Percentiles rank a stretch among this genome's conserved stretches.
Evolutionary conservation across 1,140 invertebrate species (phyloP).

Genomic region (Oscheius sp.): DNA sequence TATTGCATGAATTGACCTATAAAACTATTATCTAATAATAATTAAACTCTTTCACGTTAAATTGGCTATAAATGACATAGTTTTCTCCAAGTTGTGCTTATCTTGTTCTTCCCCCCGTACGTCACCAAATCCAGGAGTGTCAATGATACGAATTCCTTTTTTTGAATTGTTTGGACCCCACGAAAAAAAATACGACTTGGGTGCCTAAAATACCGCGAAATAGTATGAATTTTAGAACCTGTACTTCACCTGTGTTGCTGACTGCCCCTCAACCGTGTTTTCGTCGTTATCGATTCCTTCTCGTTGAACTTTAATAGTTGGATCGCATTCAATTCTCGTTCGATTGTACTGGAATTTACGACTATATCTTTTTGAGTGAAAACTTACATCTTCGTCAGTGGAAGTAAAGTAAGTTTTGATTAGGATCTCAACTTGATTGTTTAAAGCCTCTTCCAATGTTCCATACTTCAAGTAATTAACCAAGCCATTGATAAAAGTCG

Average conservation of each 20-base stretch:
- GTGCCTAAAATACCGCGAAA: too few species aligned
- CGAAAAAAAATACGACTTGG: conserved; percentile 23
- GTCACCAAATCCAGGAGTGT: conserved; percentile 47
- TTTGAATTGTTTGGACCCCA: background rate
- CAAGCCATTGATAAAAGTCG: conserved; percentile 45
- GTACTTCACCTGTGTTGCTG: conserved; percentile 40
- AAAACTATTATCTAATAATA: background rate
- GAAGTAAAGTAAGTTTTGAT: conserved; percentile 9
- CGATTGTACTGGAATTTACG: background rate
- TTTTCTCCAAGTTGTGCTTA: conserved; percentile 43
- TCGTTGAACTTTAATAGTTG: background rate
- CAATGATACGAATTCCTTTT: conserved; percentile 30
- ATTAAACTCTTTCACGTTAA: background rate
- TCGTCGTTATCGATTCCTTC: background rate
- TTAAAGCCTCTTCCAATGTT: conserved; percentile 39
- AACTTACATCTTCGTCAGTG: conserved; percentile 13
- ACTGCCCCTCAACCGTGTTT: background rate
- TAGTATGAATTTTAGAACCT: too few species aligned
- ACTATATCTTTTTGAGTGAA: conserved; percentile 11
- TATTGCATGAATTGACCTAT: conserved; percentile 43
- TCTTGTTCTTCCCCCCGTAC: conserved; percentile 42
- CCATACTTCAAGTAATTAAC: conserved; percentile 36
- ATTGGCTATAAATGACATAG: conserved; percentile 24
- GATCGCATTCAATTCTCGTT: background rate
- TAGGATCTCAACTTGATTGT: conserved; percentile 11